A percentile compares a stretch with the other conserved stretches of the same genome.
phyloP scores from a whole-genome alignment of 2,113 vertebrate species.

The Rana temporaria region DNA sequence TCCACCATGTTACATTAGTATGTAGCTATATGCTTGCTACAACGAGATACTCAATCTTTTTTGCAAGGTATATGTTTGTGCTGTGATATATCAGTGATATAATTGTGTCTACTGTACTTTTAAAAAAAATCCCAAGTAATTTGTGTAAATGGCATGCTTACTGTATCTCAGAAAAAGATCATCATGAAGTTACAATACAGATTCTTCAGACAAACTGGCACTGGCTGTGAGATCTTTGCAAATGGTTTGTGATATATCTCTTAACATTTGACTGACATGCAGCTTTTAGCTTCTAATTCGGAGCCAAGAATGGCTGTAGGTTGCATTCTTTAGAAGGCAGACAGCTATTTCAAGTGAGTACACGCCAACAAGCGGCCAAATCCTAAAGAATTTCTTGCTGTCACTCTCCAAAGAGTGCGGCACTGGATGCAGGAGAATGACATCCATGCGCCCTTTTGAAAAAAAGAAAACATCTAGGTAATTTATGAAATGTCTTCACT shows the following conservation, averaged over 20 bases:
- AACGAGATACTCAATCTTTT: no score
- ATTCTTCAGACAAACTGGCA: neutral
- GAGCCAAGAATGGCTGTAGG: conserved; percentile 36
- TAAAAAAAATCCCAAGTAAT: no score
- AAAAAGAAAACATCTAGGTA: conserved; percentile 12
- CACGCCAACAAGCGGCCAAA: conserved; percentile 35
- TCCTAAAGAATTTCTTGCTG: conserved; percentile 47
- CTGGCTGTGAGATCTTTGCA: conserved; percentile 2
- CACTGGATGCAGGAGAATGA: conserved; percentile 16
- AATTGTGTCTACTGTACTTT: no score
- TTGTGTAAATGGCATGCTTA: no score
- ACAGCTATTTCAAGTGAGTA: conserved; percentile 52
- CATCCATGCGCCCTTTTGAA: neutral
- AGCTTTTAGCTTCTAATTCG: conserved; percentile 2
- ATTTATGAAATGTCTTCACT: conserved; percentile 35
- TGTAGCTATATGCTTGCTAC: no score
- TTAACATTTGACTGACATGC: conserved; percentile 23
- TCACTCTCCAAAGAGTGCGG: conserved; percentile 41
- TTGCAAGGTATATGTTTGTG: no score
- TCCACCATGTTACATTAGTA: no score
- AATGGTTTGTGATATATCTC: conserved; percentile 9
- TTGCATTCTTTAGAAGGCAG: conserved; percentile 47
- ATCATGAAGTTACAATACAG: no score
- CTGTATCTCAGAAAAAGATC: no score
- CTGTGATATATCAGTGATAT: no score